These are phyloP conservation scores for Xanthorhoe designata DNA, from an alignment of 2,888 invertebrate species.

Conservation along the genomic window DNA sequence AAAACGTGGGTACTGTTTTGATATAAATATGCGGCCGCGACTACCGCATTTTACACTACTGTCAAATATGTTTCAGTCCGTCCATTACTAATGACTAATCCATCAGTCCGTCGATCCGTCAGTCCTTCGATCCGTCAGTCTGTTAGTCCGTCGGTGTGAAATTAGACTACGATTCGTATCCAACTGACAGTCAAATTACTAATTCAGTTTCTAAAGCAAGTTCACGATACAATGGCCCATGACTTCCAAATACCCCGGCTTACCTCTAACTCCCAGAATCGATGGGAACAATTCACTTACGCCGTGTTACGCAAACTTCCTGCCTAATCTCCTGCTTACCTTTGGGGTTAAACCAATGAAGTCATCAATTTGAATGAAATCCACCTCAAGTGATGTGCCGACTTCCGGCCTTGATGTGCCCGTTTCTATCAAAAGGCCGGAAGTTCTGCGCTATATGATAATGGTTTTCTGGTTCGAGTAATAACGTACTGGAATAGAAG, in stretches of 20 bases:
- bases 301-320: conserved; percentile 68
- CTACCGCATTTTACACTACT: no score
- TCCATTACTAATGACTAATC: background rate
- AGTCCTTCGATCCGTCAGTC: background rate
- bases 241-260: conserved; percentile 13
- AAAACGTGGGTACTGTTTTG: no score
- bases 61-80: no score
- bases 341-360: conserved; percentile 77
- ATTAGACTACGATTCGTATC: no score
- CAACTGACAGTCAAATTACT: no score
- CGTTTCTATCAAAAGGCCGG: conserved; percentile 2
- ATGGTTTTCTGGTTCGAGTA: background rate
- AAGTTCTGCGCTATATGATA: background rate
- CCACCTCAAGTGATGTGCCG: conserved; percentile 54
- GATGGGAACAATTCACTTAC: conserved; percentile 66
- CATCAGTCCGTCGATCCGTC: background rate
- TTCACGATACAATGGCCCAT: background rate
- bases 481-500: background rate
- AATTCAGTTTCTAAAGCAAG: no score
- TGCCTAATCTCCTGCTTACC: conserved; percentile 67
- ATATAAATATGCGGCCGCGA: no score
- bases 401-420: conserved; percentile 14
- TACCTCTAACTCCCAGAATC: conserved; percentile 47
- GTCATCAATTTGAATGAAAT: conserved; percentile 77
- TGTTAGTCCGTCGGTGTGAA: no score